These are phyloP conservation scores for Papilio polyxenes DNA, from an alignment of 1,140 invertebrate species.

Conservation along the genomic window DNA sequence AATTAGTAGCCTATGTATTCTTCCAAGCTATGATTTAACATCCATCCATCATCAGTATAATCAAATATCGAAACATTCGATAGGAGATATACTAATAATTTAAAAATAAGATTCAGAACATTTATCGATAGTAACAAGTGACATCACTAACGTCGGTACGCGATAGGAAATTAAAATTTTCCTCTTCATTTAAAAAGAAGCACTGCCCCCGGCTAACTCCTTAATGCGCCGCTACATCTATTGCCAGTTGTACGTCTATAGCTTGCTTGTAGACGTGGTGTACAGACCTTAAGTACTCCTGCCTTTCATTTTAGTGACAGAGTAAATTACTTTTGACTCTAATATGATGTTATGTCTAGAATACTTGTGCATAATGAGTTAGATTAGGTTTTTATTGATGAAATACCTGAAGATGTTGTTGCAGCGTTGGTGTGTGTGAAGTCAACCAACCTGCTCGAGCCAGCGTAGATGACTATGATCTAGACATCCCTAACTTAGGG, in stretches of 20 bases:
- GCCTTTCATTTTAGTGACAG: neutral
- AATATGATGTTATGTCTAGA: neutral
- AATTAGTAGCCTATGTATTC: too few species aligned
- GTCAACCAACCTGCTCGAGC: too few species aligned
- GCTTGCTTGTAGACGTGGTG: slow-evolving; percentile 31
- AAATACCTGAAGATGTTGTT: neutral
- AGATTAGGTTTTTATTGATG: neutral
- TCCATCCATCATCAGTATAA: too few species aligned
- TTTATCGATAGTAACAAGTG: slow-evolving; percentile 37
- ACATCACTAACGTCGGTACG: slow-evolving; percentile 64
- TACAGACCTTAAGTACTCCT: neutral
- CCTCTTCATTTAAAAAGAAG: slow-evolving; percentile 81
- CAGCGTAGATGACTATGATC: too few species aligned
- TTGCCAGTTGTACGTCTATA: slow-evolving; percentile 52
- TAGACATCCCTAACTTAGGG: too few species aligned
- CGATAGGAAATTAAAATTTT: slow-evolving; percentile 81
- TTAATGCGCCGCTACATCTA: slow-evolving; percentile 75
- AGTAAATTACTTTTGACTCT: neutral
- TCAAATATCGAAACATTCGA: too few species aligned
- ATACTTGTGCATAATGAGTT: neutral
- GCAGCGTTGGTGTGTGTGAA: too few species aligned
- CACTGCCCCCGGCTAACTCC: slow-evolving; percentile 76
- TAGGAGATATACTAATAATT: too few species aligned
- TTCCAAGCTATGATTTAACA: too few species aligned
- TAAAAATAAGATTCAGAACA: slow-evolving; percentile 18